Evolutionary conservation across 92 coral and sea anemone species (phyloP), one percentile per base, ranked within the genome.

Genomic region (Epizoanthus scotinus): DNA sequence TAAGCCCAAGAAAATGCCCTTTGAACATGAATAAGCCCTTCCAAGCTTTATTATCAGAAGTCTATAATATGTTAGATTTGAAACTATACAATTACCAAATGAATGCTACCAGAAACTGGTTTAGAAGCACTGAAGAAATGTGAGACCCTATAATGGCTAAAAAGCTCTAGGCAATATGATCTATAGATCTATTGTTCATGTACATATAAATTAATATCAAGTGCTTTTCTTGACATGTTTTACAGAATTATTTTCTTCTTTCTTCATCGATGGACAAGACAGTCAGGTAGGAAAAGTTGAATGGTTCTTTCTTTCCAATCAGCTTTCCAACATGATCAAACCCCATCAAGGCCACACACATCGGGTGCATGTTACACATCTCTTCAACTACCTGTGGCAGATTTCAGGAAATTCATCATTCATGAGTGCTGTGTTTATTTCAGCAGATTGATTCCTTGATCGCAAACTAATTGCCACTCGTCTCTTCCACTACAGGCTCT

Each of bases 241-340:
- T 85, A 8, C 82, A 96, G 99, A 96, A 96, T 88, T 96, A 96
- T 67, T 96, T 96, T 71, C 93, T 96, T 28, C 84, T 96, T 50
- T 96, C 99, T 42, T 96, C 99, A 15, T 96, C 99, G 50, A 96
- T 96, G 99, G 99, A 96, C 85, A 96, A 96, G 87, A 96, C 99
- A 8, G 99, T 96, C 25, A 91, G 99, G 99, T 95, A 78, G 20
- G 84, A 55, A 67, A 24, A 12, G 26, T 1, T 17, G 3, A 34
- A 34, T 38, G 8, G 13, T 28, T 25, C 13, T 21, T 1, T 29
- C 36, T 24, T 28, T 10, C 38, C 1, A 61, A 47, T 47, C 15
- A 47, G 52, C 13, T 15, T 47, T 47, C 52, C 52, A 47, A 47
- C 52, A 47, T 1, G 17, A 47, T 15, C 52, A 44, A 8, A 44